Conservation (phyloP, 2,113 vertebrate species). For the Rhegmatorhina hoffmannsi region DNA sequence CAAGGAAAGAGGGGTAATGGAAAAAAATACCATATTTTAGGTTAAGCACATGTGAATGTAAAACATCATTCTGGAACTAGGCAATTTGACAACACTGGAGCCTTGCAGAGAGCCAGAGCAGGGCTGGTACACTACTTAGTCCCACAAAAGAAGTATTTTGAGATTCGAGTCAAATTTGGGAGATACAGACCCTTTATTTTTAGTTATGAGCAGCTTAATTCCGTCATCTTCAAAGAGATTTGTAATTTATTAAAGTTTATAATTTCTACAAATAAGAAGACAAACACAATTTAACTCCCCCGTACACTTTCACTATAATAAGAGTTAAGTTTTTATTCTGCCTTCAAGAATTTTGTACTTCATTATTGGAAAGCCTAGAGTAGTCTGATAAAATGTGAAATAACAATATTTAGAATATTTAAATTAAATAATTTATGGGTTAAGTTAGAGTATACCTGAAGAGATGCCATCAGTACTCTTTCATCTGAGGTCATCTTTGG, state of each 20-base stretch:
- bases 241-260: background rate
- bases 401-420: slow-evolving; percentile 30
- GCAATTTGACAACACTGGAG: slow-evolving; percentile 12
- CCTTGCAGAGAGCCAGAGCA: slow-evolving; percentile 19
- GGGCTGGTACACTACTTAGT: slow-evolving; percentile 14
- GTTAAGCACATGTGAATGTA: slow-evolving; percentile 23
- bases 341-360: slow-evolving; percentile 15
- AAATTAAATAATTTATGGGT: slow-evolving; percentile 24
- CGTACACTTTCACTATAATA: background rate
- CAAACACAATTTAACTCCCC: background rate
- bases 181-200: background rate
- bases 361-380: background rate
- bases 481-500: slow-evolving; percentile 19
- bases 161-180: background rate
- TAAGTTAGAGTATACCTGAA: slow-evolving; percentile 59
- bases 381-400: background rate
- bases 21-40: slow-evolving; percentile 24
- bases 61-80: background rate
- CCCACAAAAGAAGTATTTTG: background rate
- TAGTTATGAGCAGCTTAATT: background rate
- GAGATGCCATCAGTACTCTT: slow-evolving; percentile 30
- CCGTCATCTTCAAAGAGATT: background rate
- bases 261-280: background rate
- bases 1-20: slow-evolving; percentile 42
- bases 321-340: slow-evolving; percentile 14